These are phyloP conservation scores for Lagenorhynchus albirostris DNA, from an alignment of 2,113 vertebrate genomes.

Conservation along the genomic window DNA sequence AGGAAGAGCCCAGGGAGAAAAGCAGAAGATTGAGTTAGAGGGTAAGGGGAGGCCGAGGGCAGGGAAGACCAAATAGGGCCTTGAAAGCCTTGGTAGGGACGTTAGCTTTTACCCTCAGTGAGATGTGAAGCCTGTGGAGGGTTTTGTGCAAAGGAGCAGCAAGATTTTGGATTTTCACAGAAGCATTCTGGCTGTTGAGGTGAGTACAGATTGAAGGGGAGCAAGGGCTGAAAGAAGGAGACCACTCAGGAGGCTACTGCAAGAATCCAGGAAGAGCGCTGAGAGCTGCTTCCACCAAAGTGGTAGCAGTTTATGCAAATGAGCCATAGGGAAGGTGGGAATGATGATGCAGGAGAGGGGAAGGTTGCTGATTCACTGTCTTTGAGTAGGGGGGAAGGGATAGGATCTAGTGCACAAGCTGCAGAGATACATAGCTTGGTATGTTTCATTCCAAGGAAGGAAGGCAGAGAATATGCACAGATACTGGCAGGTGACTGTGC, in stretches of 20 bases:
- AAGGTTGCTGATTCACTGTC: not conserved
- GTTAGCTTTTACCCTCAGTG: not conserved
- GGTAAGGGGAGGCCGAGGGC: not conserved
- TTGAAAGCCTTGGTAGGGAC: not conserved
- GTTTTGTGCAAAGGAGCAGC: not conserved
- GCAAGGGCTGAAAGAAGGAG: not conserved
- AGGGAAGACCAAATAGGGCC: not conserved
- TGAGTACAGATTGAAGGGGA: not conserved
- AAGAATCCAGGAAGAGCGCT: not conserved
- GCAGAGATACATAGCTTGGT: not conserved
- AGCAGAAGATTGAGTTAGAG: not conserved
- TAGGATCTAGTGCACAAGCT: not conserved
- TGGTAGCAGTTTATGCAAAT: not conserved
- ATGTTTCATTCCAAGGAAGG: not conserved
- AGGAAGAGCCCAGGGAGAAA: not conserved
- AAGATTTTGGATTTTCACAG: not conserved
- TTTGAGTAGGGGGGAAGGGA: not conserved
- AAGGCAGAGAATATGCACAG: not conserved
- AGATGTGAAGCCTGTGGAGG: not conserved
- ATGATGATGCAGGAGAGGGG: not conserved
- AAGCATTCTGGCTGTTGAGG: not conserved
- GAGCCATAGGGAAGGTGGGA: not conserved
- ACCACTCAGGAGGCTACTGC: not conserved
- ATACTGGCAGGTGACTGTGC: not conserved
- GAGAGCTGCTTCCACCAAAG: not conserved